These are phyloP conservation scores for Pogonocichla stellata DNA, from an alignment of 2,113 vertebrate species.

Conservation along the genomic window DNA sequence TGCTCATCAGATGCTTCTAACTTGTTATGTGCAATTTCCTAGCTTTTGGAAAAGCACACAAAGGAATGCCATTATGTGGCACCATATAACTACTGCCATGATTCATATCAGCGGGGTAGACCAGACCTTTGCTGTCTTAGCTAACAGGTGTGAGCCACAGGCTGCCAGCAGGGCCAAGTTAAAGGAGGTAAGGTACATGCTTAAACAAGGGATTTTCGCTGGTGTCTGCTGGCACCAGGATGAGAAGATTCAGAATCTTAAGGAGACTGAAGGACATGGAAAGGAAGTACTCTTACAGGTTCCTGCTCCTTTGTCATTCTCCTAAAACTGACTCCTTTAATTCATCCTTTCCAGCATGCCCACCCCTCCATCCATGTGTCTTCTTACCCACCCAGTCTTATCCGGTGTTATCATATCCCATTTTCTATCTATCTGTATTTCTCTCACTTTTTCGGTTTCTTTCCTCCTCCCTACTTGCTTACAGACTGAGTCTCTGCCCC, in stretches of 20 bases:
- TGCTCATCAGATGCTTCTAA: slow-evolving; percentile 51
- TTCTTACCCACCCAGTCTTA: not conserved
- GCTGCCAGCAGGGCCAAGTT: not conserved
- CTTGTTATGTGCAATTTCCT: slow-evolving; percentile 50
- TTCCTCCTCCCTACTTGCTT: not conserved
- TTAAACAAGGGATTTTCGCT: not conserved
- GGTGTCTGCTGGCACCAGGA: not conserved
- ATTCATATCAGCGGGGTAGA: not conserved
- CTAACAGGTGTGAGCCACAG: slow-evolving; percentile 24
- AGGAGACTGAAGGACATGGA: not conserved
- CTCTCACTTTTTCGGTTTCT: not conserved
- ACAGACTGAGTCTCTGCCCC: not conserved
- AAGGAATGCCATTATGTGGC: slow-evolving; percentile 19
- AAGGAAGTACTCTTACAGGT: not conserved
- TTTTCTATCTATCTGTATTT: not conserved
- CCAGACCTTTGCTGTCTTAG: slow-evolving; percentile 9
- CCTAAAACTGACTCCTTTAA: not conserved
- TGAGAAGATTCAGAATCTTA: not conserved
- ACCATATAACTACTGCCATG: not conserved
- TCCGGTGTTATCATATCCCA: not conserved
- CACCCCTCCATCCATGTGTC: not conserved
- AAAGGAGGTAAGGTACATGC: not conserved
- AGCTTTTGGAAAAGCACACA: slow-evolving; percentile 49
- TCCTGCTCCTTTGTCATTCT: not conserved
- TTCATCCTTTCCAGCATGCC: not conserved